Conservation (phyloP, 2,113 vertebrate species). For the Choloepus hoffmanni region DNA sequence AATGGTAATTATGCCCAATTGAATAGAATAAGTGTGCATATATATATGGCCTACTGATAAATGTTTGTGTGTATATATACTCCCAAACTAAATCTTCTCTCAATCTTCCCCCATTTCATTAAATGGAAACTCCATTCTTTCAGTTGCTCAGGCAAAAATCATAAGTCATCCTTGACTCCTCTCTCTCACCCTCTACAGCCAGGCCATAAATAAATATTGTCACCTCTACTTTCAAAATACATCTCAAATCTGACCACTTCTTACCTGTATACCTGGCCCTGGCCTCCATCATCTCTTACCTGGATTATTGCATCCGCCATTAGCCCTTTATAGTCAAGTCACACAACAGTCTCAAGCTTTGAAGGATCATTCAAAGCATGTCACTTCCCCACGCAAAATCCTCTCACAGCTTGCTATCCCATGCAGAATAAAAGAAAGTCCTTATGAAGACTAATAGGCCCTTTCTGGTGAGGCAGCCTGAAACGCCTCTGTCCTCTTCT, state of each 20-base stretch:
- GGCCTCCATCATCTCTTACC: neutral
- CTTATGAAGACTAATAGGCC: neutral
- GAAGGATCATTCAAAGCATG: neutral
- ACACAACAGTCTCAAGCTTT: neutral
- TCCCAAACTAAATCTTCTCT: too few species aligned
- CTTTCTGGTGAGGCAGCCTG: neutral
- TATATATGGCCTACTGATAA: neutral
- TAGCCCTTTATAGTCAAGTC: accelerated
- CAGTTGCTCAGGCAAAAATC: neutral
- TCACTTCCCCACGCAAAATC: neutral
- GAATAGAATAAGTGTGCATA: too few species aligned
- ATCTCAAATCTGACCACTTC: neutral
- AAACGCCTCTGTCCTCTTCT: neutral
- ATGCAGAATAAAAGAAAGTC: neutral
- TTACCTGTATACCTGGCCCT: too few species aligned
- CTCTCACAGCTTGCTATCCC: neutral
- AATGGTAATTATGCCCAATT: neutral
- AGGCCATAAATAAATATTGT: too few species aligned
- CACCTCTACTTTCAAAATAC: neutral
- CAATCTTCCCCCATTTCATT: neutral
- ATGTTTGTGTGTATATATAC: accelerated
- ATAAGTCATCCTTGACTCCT: too few species aligned
- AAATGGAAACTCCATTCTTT: neutral
- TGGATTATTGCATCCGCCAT: neutral
- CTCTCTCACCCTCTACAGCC: neutral